These are phyloP conservation scores for Eupristina koningsbergeri DNA, from an alignment of 1,140 invertebrate species.

Conservation along the genomic window DNA sequence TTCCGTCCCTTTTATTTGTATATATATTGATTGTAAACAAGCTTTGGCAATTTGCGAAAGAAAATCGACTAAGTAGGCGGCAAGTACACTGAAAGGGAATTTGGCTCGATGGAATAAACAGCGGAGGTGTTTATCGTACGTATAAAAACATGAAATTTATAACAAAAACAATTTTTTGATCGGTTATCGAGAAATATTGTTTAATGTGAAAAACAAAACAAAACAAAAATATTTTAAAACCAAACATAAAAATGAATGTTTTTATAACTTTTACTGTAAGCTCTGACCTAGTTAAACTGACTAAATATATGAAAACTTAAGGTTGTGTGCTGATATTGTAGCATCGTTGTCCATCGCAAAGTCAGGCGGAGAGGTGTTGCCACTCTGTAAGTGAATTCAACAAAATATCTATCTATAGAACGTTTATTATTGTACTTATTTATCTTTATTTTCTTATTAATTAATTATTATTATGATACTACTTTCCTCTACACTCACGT, in stretches of 20 bases:
- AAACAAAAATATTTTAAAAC: background rate
- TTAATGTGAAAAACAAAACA: constrained; percentile 14
- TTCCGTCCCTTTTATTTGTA: constrained; percentile 20
- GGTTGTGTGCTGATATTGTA: constrained; percentile 73
- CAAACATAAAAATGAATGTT: constrained; percentile 15
- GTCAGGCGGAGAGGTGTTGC: constrained; percentile 72
- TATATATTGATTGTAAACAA: constrained; percentile 29
- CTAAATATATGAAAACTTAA: constrained; percentile 67
- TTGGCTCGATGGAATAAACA: constrained; percentile 60
- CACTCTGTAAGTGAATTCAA: constrained; percentile 73
- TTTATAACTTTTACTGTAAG: constrained; percentile 39
- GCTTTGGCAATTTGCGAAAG: constrained; percentile 64
- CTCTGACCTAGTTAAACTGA: constrained; percentile 43
- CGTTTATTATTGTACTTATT: constrained; percentile 54
- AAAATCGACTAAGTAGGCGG: constrained; percentile 50
- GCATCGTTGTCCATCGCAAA: constrained; percentile 71
- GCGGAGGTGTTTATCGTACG: constrained; percentile 50
- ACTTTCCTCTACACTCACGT: constrained; percentile 38
- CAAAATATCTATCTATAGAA: constrained; percentile 70
- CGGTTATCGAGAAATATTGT: constrained; percentile 39
- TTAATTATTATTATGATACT: constrained; percentile 40
- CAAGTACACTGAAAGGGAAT: constrained; percentile 55
- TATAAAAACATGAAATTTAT: constrained; percentile 48
- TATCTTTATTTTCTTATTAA: constrained; percentile 46
- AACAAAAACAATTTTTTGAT: constrained; percentile 31